Evolutionary conservation across 2,797 vertebrate genomes (phyloP), one percentile per base, ranked within the genome.

Genomic region (Novumbra hubbsi): DNA sequence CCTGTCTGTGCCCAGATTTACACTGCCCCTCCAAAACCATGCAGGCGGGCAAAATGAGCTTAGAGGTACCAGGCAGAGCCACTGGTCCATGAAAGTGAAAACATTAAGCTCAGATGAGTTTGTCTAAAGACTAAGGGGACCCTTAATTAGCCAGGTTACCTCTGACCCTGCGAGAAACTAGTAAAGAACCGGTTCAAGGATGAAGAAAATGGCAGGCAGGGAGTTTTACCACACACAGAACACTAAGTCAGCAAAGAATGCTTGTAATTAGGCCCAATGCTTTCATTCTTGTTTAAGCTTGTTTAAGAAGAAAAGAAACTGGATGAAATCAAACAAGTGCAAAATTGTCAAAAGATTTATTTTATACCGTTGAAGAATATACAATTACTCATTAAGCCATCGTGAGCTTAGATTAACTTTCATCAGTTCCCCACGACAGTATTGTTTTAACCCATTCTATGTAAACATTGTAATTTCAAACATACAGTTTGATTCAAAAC

Each of bases 101-200:
- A 94, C 86, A 92, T 91, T 95, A 94, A 96, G 94, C 94, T 94
- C 93, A 92, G 93, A 92, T 91, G 90, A 92, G 93, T 92, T 88
- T 91, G 91, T 90, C 92, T 90, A 91, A 92, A 91, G 91, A 84
- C 87, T 90, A 90, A 73, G 88, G 88, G 86, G 92, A 86, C 87
- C 89, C 88, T 96, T 96, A 95, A 97, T 97, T 95, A 96, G 94
- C 92, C 91, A 84, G 83, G 84, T 92, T 92, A 94, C 94, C 94
- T 94, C 92, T 95, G 93, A 95, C 94, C 96, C 91, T 88, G 68
- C 91, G 88, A 94, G 93, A 95, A 95, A 92, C 91, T 93, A 95
- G 93, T 94, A 93, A 85, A 88, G 92, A 94, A 93, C 90, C 92
- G 91, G 92, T 93, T 91, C 92, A 91, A 87, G 92, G 94, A 94